Conservation (phyloP, 64 coral and sea anemone genomes). For the Actinia tenebrosa region DNA sequence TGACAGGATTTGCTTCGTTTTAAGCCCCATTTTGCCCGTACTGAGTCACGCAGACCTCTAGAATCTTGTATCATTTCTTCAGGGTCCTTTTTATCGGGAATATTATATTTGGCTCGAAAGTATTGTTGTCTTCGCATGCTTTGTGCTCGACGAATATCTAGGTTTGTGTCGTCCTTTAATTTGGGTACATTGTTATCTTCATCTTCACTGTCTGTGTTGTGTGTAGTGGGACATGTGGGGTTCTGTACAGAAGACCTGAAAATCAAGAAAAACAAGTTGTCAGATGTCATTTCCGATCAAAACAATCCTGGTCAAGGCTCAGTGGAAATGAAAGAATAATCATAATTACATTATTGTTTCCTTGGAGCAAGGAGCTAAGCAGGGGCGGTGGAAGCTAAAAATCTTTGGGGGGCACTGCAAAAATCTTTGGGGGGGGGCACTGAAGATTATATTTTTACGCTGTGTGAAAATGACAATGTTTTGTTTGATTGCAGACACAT, state of each 20-base stretch:
- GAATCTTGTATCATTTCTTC: slow-evolving; percentile 14
- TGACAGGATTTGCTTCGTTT: slow-evolving; percentile 33
- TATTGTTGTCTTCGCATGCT: slow-evolving; percentile 62
- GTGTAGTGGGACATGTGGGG: neutral
- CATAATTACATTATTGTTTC: too few relatives aligned
- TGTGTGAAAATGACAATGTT: too few relatives aligned
- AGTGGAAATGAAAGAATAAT: too few relatives aligned
- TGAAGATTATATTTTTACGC: too few relatives aligned
- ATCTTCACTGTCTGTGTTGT: neutral
- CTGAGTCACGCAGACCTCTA: slow-evolving; percentile 25
- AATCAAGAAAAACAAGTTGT: neutral
- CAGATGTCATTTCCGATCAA: too few relatives aligned
- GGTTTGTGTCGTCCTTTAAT: slow-evolving; percentile 30
- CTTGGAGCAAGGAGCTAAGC: too few relatives aligned
- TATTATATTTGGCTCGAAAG: slow-evolving; percentile 69
- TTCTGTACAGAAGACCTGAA: neutral
- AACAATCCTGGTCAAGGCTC: too few relatives aligned
- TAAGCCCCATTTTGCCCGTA: slow-evolving; percentile 55
- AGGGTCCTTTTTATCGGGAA: slow-evolving; percentile 42
- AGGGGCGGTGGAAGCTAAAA: too few relatives aligned
- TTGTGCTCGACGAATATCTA: slow-evolving; percentile 63
- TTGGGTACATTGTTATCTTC: slow-evolving; percentile 49
- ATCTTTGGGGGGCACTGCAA: too few relatives aligned
- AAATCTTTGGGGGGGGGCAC: too few relatives aligned
- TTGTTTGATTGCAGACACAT: too few relatives aligned